These are phyloP conservation scores for Xyliphius kryptos DNA, from an alignment of 2,113 vertebrate species.

Conservation along the genomic window DNA sequence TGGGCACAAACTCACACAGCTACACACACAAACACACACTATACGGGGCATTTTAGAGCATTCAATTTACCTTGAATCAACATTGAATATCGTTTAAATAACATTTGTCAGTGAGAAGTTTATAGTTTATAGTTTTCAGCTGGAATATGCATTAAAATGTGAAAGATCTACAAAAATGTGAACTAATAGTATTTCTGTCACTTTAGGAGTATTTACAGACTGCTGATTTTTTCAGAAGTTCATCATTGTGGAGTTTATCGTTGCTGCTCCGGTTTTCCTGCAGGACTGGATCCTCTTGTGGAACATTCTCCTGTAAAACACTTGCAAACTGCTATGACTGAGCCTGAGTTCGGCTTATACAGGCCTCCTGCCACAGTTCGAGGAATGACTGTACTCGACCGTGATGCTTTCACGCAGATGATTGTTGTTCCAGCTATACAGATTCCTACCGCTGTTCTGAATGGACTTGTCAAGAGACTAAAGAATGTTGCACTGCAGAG, in stretches of 20 bases:
- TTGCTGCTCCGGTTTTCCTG: constrained; percentile 1
- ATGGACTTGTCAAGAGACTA: constrained; percentile 69
- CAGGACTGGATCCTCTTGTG: neutral
- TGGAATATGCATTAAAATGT: too few relatives aligned
- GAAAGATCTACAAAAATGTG: too few relatives aligned
- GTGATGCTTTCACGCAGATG: constrained; percentile 77
- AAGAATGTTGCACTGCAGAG: constrained; percentile 72
- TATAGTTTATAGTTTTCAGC: too few relatives aligned
- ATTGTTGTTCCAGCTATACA: constrained; percentile 78
- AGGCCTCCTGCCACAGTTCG: constrained; percentile 69
- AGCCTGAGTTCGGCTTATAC: constrained; percentile 67
- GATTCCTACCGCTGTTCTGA: constrained; percentile 69
- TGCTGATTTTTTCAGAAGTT: constrained; percentile 19
- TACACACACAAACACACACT: too few relatives aligned
- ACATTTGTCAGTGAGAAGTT: too few relatives aligned
- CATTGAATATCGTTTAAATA: too few relatives aligned
- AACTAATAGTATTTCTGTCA: neutral
- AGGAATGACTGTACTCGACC: constrained; percentile 84
- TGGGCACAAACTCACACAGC: too few relatives aligned
- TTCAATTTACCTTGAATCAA: too few relatives aligned
- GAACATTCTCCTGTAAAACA: neutral
- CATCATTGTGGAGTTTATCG: constrained; percentile 1
- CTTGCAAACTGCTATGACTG: constrained; percentile 47
- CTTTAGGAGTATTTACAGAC: constrained; percentile 41
- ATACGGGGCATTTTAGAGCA: too few relatives aligned